Conservation (phyloP, 2,888 invertebrate genomes). For the Chaitophorus viminalis region DNA sequence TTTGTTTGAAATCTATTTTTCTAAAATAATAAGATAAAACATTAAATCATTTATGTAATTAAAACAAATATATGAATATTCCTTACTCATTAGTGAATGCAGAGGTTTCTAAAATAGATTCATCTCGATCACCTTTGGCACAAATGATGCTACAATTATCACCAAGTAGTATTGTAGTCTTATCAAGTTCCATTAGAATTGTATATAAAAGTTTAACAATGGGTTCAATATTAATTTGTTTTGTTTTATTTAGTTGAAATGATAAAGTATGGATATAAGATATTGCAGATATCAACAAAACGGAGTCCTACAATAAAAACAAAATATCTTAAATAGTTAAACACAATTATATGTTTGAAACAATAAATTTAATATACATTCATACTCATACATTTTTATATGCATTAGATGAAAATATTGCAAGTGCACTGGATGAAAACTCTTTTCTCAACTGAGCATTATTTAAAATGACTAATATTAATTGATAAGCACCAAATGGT, state of each 20-base stretch:
- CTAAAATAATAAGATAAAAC: conserved; percentile 10
- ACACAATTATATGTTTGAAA: neutral
- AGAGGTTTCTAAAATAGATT: conserved; percentile 40
- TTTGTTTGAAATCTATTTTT: conserved; percentile 39
- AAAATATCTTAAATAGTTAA: neutral
- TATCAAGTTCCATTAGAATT: conserved; percentile 15
- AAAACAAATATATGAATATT: neutral
- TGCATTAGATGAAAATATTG: conserved; percentile 18
- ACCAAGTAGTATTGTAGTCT: neutral
- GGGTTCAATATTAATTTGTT: conserved; percentile 31
- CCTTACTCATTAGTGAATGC: conserved; percentile 36
- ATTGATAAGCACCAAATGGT: conserved; percentile 37
- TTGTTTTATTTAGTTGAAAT: conserved; percentile 34
- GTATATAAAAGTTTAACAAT: conserved; percentile 41
- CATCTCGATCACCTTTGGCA: neutral
- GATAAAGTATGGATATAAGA: conserved; percentile 40
- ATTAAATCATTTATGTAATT: neutral
- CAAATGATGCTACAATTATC: neutral
- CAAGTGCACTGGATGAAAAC: conserved; percentile 34
- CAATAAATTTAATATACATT: neutral
- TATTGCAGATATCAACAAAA: conserved; percentile 46
- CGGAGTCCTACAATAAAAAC: conserved; percentile 24
- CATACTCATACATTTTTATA: conserved; percentile 36
- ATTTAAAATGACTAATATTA: conserved; percentile 17
- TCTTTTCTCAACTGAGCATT: conserved; percentile 17